A percentile compares a stretch with the other conserved stretches of the same genome.
These are phyloP conservation scores for Glyphotaelius pellucidus DNA, from an alignment of 2,888 invertebrate genomes.

Conservation along the genomic window DNA sequence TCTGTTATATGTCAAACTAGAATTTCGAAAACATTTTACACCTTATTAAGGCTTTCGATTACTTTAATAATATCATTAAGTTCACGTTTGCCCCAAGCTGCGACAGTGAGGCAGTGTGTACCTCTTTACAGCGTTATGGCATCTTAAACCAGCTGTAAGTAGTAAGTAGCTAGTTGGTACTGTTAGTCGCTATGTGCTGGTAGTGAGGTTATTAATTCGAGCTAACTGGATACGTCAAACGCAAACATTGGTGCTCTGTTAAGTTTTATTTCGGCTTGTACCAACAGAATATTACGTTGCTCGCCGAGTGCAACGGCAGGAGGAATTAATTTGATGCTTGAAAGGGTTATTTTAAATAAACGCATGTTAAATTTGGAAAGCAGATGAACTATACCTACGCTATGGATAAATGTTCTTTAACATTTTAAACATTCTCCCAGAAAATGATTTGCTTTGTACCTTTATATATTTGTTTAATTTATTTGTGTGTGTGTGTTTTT, in stretches of 20 bases:
- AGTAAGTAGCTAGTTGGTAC: neutral
- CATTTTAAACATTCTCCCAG: neutral
- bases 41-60: neutral
- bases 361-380: neutral
- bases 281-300: slow-evolving; percentile 40
- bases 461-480: too few relatives aligned
- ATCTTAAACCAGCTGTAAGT: neutral
- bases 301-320: slow-evolving; percentile 31
- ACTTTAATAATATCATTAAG: neutral
- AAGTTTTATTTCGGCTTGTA: slow-evolving; percentile 63
- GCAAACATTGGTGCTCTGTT: slow-evolving; percentile 65
- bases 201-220: slow-evolving; percentile 64
- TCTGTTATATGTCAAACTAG: too few relatives aligned
- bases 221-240: slow-evolving; percentile 66
- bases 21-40: neutral
- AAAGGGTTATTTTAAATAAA: neutral
- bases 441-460: too few relatives aligned
- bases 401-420: too few relatives aligned
- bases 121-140: slow-evolving; percentile 58
- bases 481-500: too few relatives aligned
- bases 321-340: neutral
- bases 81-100: neutral
- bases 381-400: neutral
- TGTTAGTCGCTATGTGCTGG: neutral
- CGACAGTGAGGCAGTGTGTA: slow-evolving; percentile 26